A percentile compares a stretch with the other conserved stretches of the same genome.
Conservation (phyloP, 1,140 invertebrate species). For the Leptonema lineaticorne region DNA sequence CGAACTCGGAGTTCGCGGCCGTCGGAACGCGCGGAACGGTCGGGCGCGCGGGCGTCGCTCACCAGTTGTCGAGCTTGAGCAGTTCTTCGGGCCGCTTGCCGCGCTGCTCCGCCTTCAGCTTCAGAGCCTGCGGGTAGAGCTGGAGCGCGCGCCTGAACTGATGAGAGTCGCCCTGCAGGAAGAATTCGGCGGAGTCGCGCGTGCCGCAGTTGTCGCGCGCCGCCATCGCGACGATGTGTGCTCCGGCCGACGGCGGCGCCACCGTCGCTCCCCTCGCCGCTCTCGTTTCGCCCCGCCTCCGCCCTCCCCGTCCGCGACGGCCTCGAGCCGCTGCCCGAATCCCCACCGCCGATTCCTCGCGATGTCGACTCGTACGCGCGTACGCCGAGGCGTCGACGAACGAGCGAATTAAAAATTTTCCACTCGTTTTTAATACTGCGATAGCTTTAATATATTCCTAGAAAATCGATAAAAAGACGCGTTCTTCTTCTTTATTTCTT, state of each 20-base stretch:
- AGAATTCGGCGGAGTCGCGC: constrained; percentile 70
- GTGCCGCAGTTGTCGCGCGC: constrained; percentile 3
- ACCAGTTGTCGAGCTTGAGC: constrained; percentile 92
- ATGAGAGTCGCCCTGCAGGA: constrained; percentile 79
- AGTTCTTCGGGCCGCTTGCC: constrained; percentile 90
- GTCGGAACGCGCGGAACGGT: neutral
- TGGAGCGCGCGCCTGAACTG: constrained; percentile 87
- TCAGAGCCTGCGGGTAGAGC: constrained; percentile 83
- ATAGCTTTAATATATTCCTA: too few species aligned
- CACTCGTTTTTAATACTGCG: too few species aligned
- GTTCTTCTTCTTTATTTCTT: too few species aligned
- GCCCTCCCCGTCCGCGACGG: neutral
- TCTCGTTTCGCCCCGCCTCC: constrained; percentile 15
- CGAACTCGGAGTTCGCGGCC: neutral
- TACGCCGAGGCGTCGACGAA: neutral
- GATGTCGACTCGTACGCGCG: neutral
- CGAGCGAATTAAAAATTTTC: neutral
- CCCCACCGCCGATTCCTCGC: neutral
- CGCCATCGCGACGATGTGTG: constrained; percentile 9
- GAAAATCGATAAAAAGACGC: too few species aligned
- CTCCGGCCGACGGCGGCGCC: constrained; percentile 14
- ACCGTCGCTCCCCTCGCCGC: constrained; percentile 16
- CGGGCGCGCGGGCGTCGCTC: constrained; percentile 54
- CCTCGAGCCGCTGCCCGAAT: neutral
- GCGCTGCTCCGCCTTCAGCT: constrained; percentile 82